phyloP scores from a whole-genome alignment of 2,888 invertebrate genomes.

The Xestoiulus laeticollis region DNA sequence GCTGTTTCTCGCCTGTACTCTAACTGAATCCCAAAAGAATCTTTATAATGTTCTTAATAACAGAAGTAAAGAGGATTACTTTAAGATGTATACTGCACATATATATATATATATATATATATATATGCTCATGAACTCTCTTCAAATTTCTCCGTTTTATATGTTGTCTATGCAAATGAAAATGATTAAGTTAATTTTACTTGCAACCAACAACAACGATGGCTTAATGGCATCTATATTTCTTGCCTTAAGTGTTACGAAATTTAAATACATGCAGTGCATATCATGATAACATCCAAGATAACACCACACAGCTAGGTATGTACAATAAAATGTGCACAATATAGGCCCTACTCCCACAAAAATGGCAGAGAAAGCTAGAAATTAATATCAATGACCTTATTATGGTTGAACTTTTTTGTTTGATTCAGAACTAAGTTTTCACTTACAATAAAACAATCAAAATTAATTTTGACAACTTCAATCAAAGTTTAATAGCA shows the following conservation, averaged over 20 bases:
- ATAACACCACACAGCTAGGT: not conserved
- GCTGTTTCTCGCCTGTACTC: not conserved
- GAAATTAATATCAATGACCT: no score
- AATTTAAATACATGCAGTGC: not conserved
- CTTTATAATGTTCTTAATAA: not conserved
- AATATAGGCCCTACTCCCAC: not conserved
- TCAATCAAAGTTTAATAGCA: no score
- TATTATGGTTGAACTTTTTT: no score
- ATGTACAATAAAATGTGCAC: no score
- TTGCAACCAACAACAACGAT: not conserved
- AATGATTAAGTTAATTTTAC: not conserved
- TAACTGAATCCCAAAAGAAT: not conserved
- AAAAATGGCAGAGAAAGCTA: not conserved
- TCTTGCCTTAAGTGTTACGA: not conserved
- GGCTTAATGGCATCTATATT: not conserved
- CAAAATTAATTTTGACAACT: no score
- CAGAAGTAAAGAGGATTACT: slow-evolving; percentile 2
- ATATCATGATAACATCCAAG: not conserved
- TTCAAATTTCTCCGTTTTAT: not conserved
- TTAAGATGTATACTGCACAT: not conserved
- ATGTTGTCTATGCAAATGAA: not conserved
- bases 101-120: no score
- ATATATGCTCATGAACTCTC: not conserved
- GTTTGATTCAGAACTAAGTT: no score
- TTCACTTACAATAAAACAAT: no score